A percentile compares a stretch with the other conserved stretches of the same genome.
phyloP scores from a whole-genome alignment of 2,797 vertebrate genomes.

The Hippocampus kuda region DNA sequence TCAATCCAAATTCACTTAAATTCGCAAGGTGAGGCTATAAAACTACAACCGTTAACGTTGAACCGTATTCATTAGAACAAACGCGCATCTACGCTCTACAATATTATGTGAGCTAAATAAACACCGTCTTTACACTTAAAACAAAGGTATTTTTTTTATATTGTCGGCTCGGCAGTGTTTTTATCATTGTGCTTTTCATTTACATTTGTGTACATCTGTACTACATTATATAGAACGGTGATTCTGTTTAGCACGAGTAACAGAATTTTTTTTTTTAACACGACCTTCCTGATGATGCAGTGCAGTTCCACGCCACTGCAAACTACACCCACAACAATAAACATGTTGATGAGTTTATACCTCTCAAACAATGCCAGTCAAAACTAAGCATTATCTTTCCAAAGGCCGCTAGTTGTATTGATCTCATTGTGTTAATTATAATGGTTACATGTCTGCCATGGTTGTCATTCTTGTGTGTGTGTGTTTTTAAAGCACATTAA shows the following conservation, averaged over 20 bases:
- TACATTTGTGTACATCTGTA: neutral
- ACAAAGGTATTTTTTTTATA: neutral
- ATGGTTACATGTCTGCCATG: neutral
- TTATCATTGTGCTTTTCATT: neutral
- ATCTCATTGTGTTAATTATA: neutral
- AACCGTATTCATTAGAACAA: neutral
- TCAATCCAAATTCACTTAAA: slow-evolving; percentile 2
- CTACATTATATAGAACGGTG: neutral
- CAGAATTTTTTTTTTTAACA: neutral
- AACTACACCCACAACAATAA: slow-evolving; percentile 1
- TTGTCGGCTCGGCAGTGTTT: neutral
- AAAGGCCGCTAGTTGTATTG: neutral
- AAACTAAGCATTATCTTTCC: neutral
- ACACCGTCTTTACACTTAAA: neutral
- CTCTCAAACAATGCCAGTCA: neutral
- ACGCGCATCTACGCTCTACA: neutral
- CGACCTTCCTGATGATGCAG: slow-evolving; percentile 1
- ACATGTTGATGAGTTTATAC: neutral
- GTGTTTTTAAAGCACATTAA: neutral
- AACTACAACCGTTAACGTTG: neutral
- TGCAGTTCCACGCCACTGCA: neutral
- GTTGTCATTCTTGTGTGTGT: neutral
- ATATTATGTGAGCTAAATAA: neutral
- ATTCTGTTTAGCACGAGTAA: neutral
- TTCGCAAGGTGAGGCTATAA: neutral